A percentile compares a stretch with the other conserved stretches of the same genome.
Conservation (phyloP, 2,888 invertebrate genomes). For the Rhamnusium bicolor region DNA sequence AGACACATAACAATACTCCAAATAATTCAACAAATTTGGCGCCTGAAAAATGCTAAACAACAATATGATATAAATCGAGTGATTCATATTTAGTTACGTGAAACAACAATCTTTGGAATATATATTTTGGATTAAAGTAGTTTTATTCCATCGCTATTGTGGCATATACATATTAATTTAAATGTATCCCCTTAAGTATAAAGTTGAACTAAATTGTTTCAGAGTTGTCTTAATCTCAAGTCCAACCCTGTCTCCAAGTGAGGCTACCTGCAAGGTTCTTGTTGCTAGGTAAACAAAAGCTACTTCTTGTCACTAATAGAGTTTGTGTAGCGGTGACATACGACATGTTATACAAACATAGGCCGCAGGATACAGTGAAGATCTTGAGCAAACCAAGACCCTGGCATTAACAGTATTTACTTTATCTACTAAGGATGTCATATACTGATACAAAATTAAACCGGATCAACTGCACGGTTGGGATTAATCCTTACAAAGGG, state of each 20-base stretch:
- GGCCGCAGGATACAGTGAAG: conserved; percentile 48
- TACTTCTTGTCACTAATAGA: conserved; percentile 70
- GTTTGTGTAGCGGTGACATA: conserved; percentile 69
- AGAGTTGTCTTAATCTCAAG: no score
- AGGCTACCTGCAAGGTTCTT: conserved; percentile 26
- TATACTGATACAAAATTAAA: conserved; percentile 49
- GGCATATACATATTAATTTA: no score
- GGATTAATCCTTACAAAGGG: conserved; percentile 5
- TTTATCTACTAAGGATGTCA: conserved; percentile 46
- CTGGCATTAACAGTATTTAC: conserved; percentile 51
- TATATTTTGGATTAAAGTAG: no score
- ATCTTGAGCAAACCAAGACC: conserved; percentile 49
- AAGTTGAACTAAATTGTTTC: no score
- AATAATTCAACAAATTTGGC: no score
- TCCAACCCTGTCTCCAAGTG: conserved; percentile 8
- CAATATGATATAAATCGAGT: no score
- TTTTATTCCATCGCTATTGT: no score
- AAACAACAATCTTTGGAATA: no score
- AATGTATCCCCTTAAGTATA: no score
- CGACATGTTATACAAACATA: conserved; percentile 67
- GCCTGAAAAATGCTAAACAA: no score
- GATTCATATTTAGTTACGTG: no score
- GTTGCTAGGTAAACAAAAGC: conserved; percentile 60
- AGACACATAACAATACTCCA: no score
- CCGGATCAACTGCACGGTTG: conserved; percentile 38